These are phyloP conservation scores for Neolamprologus toae DNA, from an alignment of 2,113 vertebrate genomes.

Conservation along the genomic window DNA sequence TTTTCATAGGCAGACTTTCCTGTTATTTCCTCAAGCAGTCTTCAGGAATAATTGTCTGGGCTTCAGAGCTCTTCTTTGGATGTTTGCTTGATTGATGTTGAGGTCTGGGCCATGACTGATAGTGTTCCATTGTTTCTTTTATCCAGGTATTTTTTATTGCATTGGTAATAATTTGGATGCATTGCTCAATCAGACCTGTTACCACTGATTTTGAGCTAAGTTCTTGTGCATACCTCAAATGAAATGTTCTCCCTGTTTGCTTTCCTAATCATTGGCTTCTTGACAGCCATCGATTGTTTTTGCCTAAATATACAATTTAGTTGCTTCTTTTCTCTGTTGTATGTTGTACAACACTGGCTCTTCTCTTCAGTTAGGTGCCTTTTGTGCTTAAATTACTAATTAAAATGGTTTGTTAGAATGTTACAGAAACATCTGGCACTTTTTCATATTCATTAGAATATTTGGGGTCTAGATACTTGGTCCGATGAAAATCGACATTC, in stretches of 20 bases:
- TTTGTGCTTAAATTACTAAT: neutral
- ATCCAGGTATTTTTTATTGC: neutral
- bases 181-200: neutral
- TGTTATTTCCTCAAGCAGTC: neutral
- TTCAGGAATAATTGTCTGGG: neutral
- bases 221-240: neutral
- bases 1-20: neutral
- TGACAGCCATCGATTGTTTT: neutral
- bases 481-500: neutral
- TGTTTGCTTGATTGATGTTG: neutral
- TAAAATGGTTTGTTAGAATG: neutral
- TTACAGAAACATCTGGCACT: neutral
- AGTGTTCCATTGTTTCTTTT: neutral
- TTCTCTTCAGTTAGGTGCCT: neutral
- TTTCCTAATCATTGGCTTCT: neutral
- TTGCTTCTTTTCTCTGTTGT: neutral
- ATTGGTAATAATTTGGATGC: neutral
- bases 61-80: neutral
- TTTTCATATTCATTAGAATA: neutral
- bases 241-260: neutral
- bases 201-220: neutral
- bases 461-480: neutral
- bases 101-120: neutral
- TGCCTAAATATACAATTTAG: neutral
- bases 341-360: neutral